A percentile compares a stretch with the other conserved stretches of the same genome.
phyloP scores from a whole-genome alignment of 1,140 invertebrate species.

The Drosophila pruinosa region DNA sequence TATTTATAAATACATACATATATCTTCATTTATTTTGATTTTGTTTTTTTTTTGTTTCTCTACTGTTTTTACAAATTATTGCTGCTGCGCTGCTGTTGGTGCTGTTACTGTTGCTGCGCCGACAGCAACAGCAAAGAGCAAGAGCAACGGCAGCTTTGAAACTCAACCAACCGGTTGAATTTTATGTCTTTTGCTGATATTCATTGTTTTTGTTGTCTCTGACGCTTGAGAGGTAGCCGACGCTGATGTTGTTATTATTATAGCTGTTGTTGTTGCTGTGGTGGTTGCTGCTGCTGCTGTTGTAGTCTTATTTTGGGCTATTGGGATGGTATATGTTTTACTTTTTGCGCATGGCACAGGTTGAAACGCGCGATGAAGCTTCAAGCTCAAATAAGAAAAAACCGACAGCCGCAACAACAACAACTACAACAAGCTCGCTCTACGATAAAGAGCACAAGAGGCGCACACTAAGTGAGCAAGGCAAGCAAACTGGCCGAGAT shows the following conservation, averaged over 20 bases:
- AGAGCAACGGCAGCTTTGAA: slow-evolving; percentile 49
- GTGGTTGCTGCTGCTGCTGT: slow-evolving; percentile 37
- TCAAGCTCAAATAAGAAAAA: slow-evolving; percentile 46
- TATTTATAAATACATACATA: slow-evolving; percentile 54
- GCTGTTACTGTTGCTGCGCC: slow-evolving; percentile 33
- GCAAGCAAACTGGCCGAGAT: slow-evolving; percentile 48
- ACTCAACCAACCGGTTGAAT: slow-evolving; percentile 76
- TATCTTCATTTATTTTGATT: slow-evolving; percentile 21
- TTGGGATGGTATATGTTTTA: slow-evolving; percentile 26
- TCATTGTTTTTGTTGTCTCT: slow-evolving; percentile 23
- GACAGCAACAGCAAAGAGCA: slow-evolving; percentile 11
- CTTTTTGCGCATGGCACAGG: slow-evolving; percentile 64
- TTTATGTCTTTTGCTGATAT: slow-evolving; percentile 70
- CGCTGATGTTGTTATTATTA: slow-evolving; percentile 31
- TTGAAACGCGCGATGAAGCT: slow-evolving; percentile 51
- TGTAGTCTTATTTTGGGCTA: slow-evolving; percentile 41
- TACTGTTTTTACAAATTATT: slow-evolving; percentile 63
- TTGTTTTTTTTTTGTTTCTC: slow-evolving; percentile 15
- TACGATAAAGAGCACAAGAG: slow-evolving; percentile 21
- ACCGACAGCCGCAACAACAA: slow-evolving; percentile 3
- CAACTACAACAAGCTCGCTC: background rate
- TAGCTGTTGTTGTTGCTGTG: slow-evolving; percentile 50
- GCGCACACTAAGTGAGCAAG: slow-evolving; percentile 19
- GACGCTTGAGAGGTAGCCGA: slow-evolving; percentile 12
- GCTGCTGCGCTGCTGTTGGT: slow-evolving; percentile 36